Base-by-base conservation (phyloP, 2,888 invertebrate genomes). In the Ophion obscuratus region DNA sequence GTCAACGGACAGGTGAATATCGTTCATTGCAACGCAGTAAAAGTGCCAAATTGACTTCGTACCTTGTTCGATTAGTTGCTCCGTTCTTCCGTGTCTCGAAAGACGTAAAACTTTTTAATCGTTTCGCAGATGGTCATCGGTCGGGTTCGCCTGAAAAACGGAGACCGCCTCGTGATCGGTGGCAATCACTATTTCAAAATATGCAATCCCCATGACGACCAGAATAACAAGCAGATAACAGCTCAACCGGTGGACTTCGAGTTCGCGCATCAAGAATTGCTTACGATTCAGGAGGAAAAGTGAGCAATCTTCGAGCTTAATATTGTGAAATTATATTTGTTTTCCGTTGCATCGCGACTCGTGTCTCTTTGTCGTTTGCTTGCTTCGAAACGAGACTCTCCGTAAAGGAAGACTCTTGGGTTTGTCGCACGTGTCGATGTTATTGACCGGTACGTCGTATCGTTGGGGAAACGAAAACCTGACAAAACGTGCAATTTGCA, bases 171-270 rank as follows among this genome's bases (percentile, higher is more conserved):
- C 66, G 95, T 95, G 0, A 95, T 96, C 67, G 95, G 95, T 20
- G 95, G 95, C 1, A 95, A 95, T 81, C 95, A 95, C 89, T 95
- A 95, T 89, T 95, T 95, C 88, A 95, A 95, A 87, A 94, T 95
- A 11, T 94, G 95, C 81, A 95, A 95, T 92, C 95, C 95, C 0
- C 91, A 93, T 68, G 92, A 94, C 47, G 91, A 92, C 36, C 90
- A 91, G 59, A 90, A 88, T 59, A 89, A 88, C 70, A 84, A 87
- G 20, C 89, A 90, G 68, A 88, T 88, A 74, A 88, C 90, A 11
- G 86, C 89, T 14, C 91, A 94, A 88, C 91, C 94, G 17, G 93
- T 95, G 24, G 95, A 95, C 87, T 95, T 94, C 87, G 94, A 95
- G 89, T 94, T 94, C 89, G 95, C 95, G 3, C 95, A 95, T 89